Conservation (phyloP, 2,113 vertebrate genomes). For the Pelobates fuscus region DNA sequence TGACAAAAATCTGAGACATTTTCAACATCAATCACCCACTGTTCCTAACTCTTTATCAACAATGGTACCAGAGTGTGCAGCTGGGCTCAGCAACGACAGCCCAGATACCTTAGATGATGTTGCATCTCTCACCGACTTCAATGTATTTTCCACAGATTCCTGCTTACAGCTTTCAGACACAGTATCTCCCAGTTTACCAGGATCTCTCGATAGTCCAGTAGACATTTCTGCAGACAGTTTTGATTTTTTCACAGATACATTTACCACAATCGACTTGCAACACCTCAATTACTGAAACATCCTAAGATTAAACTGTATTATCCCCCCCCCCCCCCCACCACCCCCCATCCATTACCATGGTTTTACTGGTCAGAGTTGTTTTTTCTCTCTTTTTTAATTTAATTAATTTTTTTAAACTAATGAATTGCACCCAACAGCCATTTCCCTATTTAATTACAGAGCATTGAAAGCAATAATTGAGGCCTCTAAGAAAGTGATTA, state of each 20-base stretch:
- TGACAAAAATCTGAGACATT: conserved; percentile 98
- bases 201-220: conserved; percentile 85
- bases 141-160: conserved; percentile 86
- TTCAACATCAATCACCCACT: conserved; percentile 88
- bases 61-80: conserved; percentile 93
- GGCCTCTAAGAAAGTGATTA: conserved; percentile 80
- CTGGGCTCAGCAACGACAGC: conserved; percentile 91
- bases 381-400: not conserved
- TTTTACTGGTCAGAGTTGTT: conserved; percentile 65
- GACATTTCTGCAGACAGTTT: conserved; percentile 87
- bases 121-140: conserved; percentile 90
- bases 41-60: conserved; percentile 86
- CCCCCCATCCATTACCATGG: too few relatives aligned
- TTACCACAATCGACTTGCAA: conserved; percentile 92
- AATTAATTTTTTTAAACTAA: conserved; percentile 43
- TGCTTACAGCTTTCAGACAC: conserved; percentile 95
- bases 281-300: conserved; percentile 88
- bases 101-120: conserved; percentile 80
- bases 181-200: conserved; percentile 88
- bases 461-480: conserved; percentile 78
- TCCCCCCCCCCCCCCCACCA: too few relatives aligned
- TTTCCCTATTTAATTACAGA: conserved; percentile 54
- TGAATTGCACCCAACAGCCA: conserved; percentile 63
- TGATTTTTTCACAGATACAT: conserved; percentile 95
- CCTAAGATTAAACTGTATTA: conserved; percentile 62